Percentiles rank a stretch among this genome's conserved stretches.
phyloP scores from a whole-genome alignment of 2,113 vertebrate genomes.

The Ifrita kowaldi region DNA sequence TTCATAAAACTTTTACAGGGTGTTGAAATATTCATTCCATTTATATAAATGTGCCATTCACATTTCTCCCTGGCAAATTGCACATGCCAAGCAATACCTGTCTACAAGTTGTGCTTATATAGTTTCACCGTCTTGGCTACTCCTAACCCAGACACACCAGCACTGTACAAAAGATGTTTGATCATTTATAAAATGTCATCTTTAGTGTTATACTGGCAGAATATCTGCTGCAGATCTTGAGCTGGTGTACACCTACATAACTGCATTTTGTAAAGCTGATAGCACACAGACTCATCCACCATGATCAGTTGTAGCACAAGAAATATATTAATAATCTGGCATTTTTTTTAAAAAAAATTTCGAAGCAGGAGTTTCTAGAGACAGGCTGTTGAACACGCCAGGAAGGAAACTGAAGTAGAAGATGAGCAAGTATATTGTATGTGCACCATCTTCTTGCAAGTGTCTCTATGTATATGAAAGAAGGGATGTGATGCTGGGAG shows the following conservation, averaged over 20 bases:
- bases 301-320: not conserved
- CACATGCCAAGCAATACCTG: not conserved
- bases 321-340: not conserved
- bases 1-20: slow-evolving; percentile 42
- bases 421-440: not conserved
- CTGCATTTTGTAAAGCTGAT: not conserved
- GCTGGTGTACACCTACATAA: not conserved
- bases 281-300: not conserved
- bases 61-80: slow-evolving; percentile 13
- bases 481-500: not conserved
- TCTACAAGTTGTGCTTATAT: not conserved
- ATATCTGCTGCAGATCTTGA: not conserved
- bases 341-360: not conserved
- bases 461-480: not conserved
- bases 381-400: not conserved
- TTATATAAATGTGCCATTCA: slow-evolving; percentile 34
- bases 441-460: not conserved
- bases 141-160: not conserved
- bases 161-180: not conserved
- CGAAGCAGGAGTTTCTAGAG: not conserved
- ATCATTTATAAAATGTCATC: not conserved
- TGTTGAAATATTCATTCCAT: slow-evolving; percentile 42
- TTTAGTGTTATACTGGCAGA: not conserved
- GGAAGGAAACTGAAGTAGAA: not conserved
- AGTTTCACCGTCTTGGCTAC: not conserved